Evolutionary conservation across 2,797 vertebrate species (phyloP), one percentile per base, ranked within the genome.

Genomic region (Gobio occitaniae): DNA sequence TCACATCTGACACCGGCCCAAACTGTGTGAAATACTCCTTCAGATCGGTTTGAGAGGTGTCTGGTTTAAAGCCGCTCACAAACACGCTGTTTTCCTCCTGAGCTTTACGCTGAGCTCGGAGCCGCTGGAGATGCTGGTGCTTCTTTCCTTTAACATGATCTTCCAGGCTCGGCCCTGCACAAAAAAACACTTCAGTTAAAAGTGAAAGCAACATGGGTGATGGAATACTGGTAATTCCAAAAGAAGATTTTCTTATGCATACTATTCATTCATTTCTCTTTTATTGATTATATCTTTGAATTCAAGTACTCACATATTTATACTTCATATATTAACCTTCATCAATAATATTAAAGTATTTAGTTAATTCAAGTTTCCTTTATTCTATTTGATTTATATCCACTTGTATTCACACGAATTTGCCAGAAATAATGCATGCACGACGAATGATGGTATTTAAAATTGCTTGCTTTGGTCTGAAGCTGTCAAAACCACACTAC

Each of bases 81-180:
- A 96, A 99, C 84, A 99, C 95, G 32, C 97, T 99, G 83, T 93
- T 95, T 74, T 95, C 92, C 87, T 96, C 96, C 89, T 98, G 97
- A 15, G 86, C 87, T 63, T 95, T 95, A 29, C 97, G 95, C 41
- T 93, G 91, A 0, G 91, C 84, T 0, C 97, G 93, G 2, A 98
- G 95, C 0, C 86, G 89, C 80, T 90, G 91, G 36, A 98, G 87
- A 2, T 96, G 96, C 85, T 88, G 89, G 87, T 99, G 97, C 83
- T 97, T 97, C 50, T 94, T 93, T 12, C 97, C 98, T 78, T 93
- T 94, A 17, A 98, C 78, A 17, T 99, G 97, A 32, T 95, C 96
- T 0, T 93, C 94, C 59, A 97, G 86, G 87, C 96, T 97, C 0
- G 96, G 90, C 44, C 87, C 97, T 99, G 71, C 41, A 66, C 2